Conservation (phyloP, 2,113 vertebrate species). For the Myanophis thanlyinensis region DNA sequence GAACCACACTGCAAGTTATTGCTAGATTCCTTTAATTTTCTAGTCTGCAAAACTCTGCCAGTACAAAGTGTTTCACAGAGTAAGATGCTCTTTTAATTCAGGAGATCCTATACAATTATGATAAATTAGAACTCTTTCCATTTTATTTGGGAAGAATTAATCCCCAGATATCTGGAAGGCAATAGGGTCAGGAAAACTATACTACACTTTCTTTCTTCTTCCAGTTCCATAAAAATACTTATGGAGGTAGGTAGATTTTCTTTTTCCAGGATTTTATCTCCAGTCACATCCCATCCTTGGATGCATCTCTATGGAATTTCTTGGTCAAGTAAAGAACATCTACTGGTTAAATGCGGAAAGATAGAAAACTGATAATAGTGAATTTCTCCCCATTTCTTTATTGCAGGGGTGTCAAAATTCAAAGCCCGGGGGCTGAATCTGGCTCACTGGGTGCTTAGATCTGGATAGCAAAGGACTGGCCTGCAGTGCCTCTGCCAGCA, state of each 20-base stretch:
- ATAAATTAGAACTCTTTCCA: background rate
- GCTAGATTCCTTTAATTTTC: background rate
- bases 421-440: too few species aligned
- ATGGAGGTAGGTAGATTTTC: background rate
- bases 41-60: background rate
- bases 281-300: background rate
- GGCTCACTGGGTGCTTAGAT: too few species aligned
- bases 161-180: background rate
- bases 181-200: background rate
- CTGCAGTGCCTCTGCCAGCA: too few species aligned
- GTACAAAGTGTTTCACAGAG: background rate
- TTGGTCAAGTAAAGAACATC: background rate
- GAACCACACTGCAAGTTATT: background rate
- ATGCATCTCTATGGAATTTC: background rate
- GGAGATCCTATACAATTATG: background rate
- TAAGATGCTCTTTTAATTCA: background rate
- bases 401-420: too few species aligned
- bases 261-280: slow-evolving; percentile 12
- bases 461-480: too few species aligned
- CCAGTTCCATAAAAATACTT: background rate
- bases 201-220: background rate
- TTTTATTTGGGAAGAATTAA: background rate
- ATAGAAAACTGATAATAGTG: slow-evolving; percentile 3
- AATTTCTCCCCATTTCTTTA: background rate
- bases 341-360: background rate